These are phyloP conservation scores for Squalus acanthias DNA, from an alignment of 2,797 vertebrate genomes.

Conservation along the genomic window DNA sequence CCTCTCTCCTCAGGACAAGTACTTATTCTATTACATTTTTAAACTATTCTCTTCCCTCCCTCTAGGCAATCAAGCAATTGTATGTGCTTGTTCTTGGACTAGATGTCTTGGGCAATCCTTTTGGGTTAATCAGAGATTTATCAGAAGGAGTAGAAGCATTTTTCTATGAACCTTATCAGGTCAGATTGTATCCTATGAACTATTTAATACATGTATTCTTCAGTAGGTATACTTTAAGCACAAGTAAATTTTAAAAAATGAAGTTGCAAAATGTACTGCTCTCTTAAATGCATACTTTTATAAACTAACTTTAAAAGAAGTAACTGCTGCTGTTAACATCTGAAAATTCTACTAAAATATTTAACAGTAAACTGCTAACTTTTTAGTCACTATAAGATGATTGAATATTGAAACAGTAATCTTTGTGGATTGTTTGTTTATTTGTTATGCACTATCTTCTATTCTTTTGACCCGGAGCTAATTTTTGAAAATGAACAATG, in stretches of 20 bases:
- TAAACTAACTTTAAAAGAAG: neutral
- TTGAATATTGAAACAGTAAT: neutral
- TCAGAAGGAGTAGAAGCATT: constrained; percentile 97
- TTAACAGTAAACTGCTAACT: neutral
- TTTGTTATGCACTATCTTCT: neutral
- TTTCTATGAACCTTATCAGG: constrained; percentile 97
- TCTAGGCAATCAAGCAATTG: constrained; percentile 95
- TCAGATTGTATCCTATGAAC: constrained; percentile 48
- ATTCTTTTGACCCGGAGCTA: neutral
- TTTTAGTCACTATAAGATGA: neutral
- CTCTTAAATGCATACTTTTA: constrained; percentile 10
- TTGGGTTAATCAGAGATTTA: constrained; percentile 88
- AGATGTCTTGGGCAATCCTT: constrained; percentile 94
- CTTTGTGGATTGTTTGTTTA: neutral
- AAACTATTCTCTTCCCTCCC: constrained; percentile 44
- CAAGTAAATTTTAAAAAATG: neutral
- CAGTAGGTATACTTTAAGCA: neutral
- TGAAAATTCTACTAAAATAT: neutral
- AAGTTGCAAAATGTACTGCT: neutral
- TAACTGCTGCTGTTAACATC: neutral
- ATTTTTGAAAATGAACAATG: neutral
- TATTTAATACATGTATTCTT: neutral
- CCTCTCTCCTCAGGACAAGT: neutral
- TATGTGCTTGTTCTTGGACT: constrained; percentile 93
- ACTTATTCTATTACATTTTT: neutral